These are phyloP conservation scores for Ctenomys sociabilis DNA, from an alignment of 2,113 vertebrate genomes.

Conservation along the genomic window DNA sequence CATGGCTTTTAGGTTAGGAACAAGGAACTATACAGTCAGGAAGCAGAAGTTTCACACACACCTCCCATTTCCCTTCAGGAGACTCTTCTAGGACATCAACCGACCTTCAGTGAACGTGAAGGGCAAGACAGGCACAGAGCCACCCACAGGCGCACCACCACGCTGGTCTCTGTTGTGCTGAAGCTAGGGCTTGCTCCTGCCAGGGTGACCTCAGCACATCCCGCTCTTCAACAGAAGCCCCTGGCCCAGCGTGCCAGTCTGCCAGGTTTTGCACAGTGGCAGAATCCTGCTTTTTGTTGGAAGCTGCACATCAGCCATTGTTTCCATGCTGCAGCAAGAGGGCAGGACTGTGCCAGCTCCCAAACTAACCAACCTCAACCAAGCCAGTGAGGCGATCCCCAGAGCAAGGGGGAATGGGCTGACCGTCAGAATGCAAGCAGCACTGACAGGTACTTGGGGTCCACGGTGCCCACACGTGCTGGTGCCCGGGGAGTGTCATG, in stretches of 20 bases:
- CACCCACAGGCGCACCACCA: background rate
- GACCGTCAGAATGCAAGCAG: no score
- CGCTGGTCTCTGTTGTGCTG: background rate
- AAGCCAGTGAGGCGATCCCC: slow-evolving; percentile 63
- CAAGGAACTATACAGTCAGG: background rate
- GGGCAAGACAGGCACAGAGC: background rate
- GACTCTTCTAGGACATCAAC: background rate
- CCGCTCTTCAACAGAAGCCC: background rate
- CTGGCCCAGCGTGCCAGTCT: background rate
- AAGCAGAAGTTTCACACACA: background rate
- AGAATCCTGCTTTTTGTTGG: slow-evolving; percentile 22
- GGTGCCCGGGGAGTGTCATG: slow-evolving; percentile 60
- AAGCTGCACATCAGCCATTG: slow-evolving; percentile 5
- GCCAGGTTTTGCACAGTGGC: background rate
- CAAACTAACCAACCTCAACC: slow-evolving; percentile 43
- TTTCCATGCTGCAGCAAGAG: background rate
- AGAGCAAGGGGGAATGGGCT: slow-evolving; percentile 67
- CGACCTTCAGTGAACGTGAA: background rate
- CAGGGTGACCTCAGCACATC: background rate
- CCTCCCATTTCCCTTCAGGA: background rate
- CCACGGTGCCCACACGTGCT: slow-evolving; percentile 57
- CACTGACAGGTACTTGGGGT: slow-evolving; percentile 62
- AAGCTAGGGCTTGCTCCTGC: background rate
- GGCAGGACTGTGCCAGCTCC: background rate
- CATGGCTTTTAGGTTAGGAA: background rate